A percentile compares a stretch with the other conserved stretches of the same genome.
These are phyloP conservation scores for Fopius arisanus DNA, from an alignment of 1,140 invertebrate genomes.

Conservation along the genomic window DNA sequence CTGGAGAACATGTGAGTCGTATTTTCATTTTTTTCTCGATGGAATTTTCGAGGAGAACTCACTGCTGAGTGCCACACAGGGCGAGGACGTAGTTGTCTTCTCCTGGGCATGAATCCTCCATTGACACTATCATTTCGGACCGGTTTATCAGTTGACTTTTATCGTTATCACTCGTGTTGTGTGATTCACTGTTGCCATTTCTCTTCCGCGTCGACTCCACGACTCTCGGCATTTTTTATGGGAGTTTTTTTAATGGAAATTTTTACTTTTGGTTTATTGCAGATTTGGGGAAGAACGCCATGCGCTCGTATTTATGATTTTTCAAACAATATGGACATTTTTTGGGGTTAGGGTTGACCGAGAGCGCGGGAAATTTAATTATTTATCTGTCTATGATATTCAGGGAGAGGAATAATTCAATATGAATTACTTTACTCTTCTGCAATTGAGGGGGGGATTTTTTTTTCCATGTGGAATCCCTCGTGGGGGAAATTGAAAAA, in stretches of 20 bases:
- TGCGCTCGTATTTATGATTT: not conserved
- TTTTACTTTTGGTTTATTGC: too few relatives aligned
- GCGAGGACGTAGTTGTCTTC: slow-evolving; percentile 52
- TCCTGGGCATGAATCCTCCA: slow-evolving; percentile 23
- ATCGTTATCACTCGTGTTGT: slow-evolving; percentile 18
- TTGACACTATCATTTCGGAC: slow-evolving; percentile 37
- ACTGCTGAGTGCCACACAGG: slow-evolving; percentile 52
- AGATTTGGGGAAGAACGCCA: not conserved
- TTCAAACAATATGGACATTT: not conserved
- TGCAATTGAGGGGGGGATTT: too few relatives aligned
- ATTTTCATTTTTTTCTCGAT: too few relatives aligned
- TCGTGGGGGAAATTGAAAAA: too few relatives aligned
- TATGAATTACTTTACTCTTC: too few relatives aligned
- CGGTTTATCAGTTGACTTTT: slow-evolving; percentile 17
- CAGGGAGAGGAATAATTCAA: too few relatives aligned
- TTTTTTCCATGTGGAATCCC: too few relatives aligned
- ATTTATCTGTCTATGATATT: too few relatives aligned
- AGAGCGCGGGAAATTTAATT: not conserved
- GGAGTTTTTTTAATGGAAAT: not conserved
- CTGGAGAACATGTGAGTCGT: too few relatives aligned
- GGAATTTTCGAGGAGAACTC: slow-evolving; percentile 29
- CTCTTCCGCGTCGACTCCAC: slow-evolving; percentile 42
- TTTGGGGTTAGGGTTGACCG: not conserved
- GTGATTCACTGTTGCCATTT: slow-evolving; percentile 37
- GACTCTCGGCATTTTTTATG: slow-evolving; percentile 45